Evolutionary conservation across 2,113 vertebrate species (phyloP).

Genomic region (Gnathonemus longibarbis): DNA sequence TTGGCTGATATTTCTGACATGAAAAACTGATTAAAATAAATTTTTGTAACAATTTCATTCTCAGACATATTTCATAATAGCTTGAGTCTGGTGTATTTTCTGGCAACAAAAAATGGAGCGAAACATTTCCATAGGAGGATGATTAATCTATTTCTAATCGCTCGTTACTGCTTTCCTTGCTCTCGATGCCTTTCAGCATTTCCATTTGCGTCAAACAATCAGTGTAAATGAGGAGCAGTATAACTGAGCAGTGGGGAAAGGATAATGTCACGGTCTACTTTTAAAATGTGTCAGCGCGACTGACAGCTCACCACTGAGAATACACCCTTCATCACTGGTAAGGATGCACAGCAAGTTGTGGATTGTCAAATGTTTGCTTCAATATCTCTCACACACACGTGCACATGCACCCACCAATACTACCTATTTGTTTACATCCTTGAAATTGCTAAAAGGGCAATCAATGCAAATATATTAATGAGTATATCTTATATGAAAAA

Average conservation of each 20-base stretch:
- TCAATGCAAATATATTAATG: not conserved
- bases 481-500: not conserved
- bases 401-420: not conserved
- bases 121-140: not conserved
- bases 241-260: not conserved
- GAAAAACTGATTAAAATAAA: not conserved
- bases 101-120: not conserved
- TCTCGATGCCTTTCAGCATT: not conserved
- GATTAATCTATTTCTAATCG: not conserved
- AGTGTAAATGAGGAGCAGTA: not conserved
- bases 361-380: not conserved
- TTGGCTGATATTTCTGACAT: not conserved
- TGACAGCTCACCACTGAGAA: not conserved
- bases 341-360: not conserved
- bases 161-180: not conserved
- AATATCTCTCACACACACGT: not conserved
- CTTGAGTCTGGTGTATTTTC: not conserved
- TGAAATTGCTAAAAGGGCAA: too few species aligned
- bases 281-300: not conserved
- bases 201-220: not conserved
- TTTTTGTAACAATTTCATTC: not conserved
- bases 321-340: not conserved
- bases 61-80: not conserved
- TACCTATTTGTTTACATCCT: not conserved
- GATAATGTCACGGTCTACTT: not conserved